Base-by-base conservation (phyloP, 1,140 invertebrate genomes). In the Liolophura sinensis region DNA sequence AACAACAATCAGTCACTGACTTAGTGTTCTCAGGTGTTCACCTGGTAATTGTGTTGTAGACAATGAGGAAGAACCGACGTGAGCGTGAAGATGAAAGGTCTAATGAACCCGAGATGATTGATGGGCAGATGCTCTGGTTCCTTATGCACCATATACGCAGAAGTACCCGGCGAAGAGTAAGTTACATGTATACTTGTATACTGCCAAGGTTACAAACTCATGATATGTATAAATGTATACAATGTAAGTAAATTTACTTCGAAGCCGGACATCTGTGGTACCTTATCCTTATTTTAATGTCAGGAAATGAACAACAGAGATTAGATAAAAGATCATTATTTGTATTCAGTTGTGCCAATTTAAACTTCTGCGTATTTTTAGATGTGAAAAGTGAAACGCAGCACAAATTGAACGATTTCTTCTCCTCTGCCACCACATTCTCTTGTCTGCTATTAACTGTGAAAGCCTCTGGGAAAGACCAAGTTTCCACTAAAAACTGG, bases 61-160 rank as follows among this genome's bases (percentile, higher is more conserved):
- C 74, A 20, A 83, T 87, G 11, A 84, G 78, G 61, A 79, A 72
- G 50, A 89, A 90, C 73, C 68, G 80, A 15, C 84, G 81, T 48
- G 85, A 87, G 65, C 68, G 86, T 58, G 82, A 86, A 58, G 83
- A 85, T 60, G 85, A 86, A 51, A 58, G 79, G 4, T 71, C 69
- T 9, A 67, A 78, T 62, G 83, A 86, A 63, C 82, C 85, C 1
- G 85, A 86, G 73, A 80, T 85, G 62, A 84, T 87, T 67, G 87
- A 88, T 69, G 84, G 86, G 6, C 86, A 88, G 65, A 85, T 89
- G 82, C 72, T 88, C 60, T 89, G 87, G 87, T 85, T 88, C 52
- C 81, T 89, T 46, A 85, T 88, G 81, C 81, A 87, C 68, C 87
- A 88, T 66, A 78, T 88, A 47, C 72, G 84, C 47, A 72, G 83